phyloP scores from a whole-genome alignment of 2,888 invertebrate genomes.

The Subacronicta megacephala region DNA sequence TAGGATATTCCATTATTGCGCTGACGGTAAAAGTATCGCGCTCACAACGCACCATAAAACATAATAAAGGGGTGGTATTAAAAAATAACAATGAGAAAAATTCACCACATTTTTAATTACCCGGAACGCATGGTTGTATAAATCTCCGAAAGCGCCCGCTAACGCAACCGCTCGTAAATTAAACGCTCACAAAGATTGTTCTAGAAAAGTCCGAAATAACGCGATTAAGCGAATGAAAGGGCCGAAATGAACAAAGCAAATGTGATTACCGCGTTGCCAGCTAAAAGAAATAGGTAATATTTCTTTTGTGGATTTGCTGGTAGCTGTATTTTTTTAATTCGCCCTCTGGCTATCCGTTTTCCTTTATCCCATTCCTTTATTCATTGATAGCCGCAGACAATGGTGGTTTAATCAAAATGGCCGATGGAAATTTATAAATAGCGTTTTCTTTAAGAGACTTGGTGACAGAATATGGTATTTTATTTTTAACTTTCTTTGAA shows the following conservation, averaged over 20 bases:
- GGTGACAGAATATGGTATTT: slow-evolving; percentile 14
- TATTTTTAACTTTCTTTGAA: slow-evolving; percentile 11
- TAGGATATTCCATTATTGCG: slow-evolving; percentile 44
- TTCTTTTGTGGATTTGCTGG: slow-evolving; percentile 76
- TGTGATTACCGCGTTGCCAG: slow-evolving; percentile 87
- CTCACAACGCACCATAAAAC: slow-evolving; percentile 41
- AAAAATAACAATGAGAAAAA: slow-evolving; percentile 51
- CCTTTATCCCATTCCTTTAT: slow-evolving; percentile 61
- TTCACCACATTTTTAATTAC: slow-evolving; percentile 52
- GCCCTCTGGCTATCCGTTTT: slow-evolving; percentile 59
- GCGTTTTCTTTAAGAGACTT: slow-evolving; percentile 26
- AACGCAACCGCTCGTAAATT: slow-evolving; percentile 60
- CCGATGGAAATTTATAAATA: slow-evolving; percentile 52
- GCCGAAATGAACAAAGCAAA: slow-evolving; percentile 88
- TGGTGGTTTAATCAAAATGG: slow-evolving; percentile 56
- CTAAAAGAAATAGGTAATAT: slow-evolving; percentile 87
- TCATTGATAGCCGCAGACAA: slow-evolving; percentile 61
- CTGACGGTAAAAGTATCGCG: slow-evolving; percentile 41
- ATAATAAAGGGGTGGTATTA: slow-evolving; percentile 50
- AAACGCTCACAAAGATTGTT: slow-evolving; percentile 68
- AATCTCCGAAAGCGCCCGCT: slow-evolving; percentile 39
- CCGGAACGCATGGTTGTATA: slow-evolving; percentile 50
- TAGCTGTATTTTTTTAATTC: slow-evolving; percentile 63
- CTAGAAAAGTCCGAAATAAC: slow-evolving; percentile 84
- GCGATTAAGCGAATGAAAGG: slow-evolving; percentile 88